Conservation (phyloP, 2,888 invertebrate genomes). For the Anthrax anthrax region DNA sequence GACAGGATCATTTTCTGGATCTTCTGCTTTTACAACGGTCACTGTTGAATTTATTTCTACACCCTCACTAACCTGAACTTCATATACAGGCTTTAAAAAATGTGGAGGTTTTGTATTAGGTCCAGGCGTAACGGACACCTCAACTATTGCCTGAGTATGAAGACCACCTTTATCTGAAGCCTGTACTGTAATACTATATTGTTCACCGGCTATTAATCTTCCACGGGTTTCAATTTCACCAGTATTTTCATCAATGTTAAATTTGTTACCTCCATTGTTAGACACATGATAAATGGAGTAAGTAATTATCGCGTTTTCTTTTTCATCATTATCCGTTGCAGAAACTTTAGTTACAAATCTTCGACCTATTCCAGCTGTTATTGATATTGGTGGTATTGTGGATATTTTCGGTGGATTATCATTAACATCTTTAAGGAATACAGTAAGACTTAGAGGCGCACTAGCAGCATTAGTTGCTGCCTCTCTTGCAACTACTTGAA, state of each 20-base stretch:
- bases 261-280: constrained; percentile 76
- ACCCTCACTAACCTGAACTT: constrained; percentile 78
- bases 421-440: constrained; percentile 65
- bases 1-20: constrained; percentile 78
- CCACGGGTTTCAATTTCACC: constrained; percentile 68
- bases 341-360: constrained; percentile 53
- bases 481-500: constrained; percentile 80
- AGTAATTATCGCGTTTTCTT: constrained; percentile 64
- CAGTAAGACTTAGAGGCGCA: constrained; percentile 64
- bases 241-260: constrained; percentile 63
- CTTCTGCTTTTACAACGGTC: constrained; percentile 67
- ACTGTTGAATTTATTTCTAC: constrained; percentile 78
- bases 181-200: constrained; percentile 76
- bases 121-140: constrained; percentile 69
- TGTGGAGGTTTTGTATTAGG: constrained; percentile 68
- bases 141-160: constrained; percentile 72
- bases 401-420: constrained; percentile 75
- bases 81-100: constrained; percentile 69
- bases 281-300: constrained; percentile 84
- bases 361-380: constrained; percentile 62
- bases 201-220: constrained; percentile 70
- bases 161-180: constrained; percentile 68
- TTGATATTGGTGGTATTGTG: constrained; percentile 62
- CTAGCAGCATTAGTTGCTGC: constrained; percentile 64
- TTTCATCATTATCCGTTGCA: constrained; percentile 75